Conservation (phyloP, 2,888 invertebrate species). For the Eupelmus urozonus region DNA sequence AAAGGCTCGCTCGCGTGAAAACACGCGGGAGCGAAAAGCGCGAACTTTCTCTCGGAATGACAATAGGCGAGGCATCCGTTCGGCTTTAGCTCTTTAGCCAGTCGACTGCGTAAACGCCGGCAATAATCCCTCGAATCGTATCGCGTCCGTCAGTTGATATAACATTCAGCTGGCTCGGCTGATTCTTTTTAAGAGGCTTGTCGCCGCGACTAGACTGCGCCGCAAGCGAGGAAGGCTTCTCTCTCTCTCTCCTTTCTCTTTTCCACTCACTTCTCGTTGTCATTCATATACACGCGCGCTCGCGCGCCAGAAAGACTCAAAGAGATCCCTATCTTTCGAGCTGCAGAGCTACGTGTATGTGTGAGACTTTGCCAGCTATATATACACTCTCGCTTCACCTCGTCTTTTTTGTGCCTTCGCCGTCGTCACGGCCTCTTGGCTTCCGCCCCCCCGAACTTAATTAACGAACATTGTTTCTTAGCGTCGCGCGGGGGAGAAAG, state of each 20-base stretch:
- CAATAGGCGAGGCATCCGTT: not conserved
- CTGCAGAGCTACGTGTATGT: not conserved
- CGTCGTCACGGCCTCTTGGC: not conserved
- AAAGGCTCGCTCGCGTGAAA: too few relatives aligned
- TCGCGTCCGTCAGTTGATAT: not conserved
- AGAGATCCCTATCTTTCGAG: not conserved
- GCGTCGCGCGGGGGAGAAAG: not conserved
- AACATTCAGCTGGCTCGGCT: not conserved
- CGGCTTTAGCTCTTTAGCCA: not conserved
- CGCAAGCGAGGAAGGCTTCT: slow-evolving; percentile 25
- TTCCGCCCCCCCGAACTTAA: slow-evolving; percentile 22
- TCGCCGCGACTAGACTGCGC: not conserved
- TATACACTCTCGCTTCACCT: not conserved
- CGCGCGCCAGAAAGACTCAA: not conserved
- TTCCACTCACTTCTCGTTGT: slow-evolving; percentile 39
- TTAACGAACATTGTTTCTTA: slow-evolving; percentile 23
- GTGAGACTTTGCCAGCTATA: not conserved
- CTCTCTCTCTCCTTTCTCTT: slow-evolving; percentile 33
- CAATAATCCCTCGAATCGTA: not conserved
- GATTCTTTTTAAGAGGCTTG: slow-evolving; percentile 47
- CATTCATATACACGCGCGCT: slow-evolving; percentile 12
- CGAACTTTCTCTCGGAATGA: too few relatives aligned
- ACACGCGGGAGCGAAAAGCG: too few relatives aligned
- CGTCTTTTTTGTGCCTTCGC: not conserved
- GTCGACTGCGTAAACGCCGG: not conserved